phyloP scores from a whole-genome alignment of 2,113 vertebrate species.

The Montifringilla adamsi region DNA sequence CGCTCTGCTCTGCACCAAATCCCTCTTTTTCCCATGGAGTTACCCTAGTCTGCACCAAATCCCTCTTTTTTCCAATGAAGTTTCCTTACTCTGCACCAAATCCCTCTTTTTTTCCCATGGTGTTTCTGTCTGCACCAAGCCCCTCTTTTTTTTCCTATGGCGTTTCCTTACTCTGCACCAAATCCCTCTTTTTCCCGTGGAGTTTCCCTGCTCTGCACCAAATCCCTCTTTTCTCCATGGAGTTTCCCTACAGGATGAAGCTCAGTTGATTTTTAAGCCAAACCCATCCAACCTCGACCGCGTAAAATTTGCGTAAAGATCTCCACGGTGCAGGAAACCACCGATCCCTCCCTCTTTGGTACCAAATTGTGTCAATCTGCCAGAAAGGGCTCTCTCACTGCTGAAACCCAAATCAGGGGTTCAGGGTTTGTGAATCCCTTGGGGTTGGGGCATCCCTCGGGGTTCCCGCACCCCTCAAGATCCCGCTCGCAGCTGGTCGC shows the following conservation, averaged over 20 bases:
- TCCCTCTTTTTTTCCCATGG: accelerated
- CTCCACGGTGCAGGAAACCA: accelerated
- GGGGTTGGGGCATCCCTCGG: neutral
- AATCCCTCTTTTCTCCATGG: neutral
- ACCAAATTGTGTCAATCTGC: accelerated
- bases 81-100: neutral
- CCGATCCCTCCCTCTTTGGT: neutral
- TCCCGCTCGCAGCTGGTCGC: neutral
- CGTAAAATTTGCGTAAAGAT: accelerated
- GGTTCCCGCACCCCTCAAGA: neutral
- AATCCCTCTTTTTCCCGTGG: accelerated
- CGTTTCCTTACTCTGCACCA: neutral
- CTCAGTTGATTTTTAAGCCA: neutral
- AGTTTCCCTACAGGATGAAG: neutral
- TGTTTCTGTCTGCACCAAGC: neutral
- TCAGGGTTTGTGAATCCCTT: neutral
- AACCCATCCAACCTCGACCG: neutral
- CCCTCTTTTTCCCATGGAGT: neutral
- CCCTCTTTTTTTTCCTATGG: too few relatives aligned
- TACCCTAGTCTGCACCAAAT: neutral
- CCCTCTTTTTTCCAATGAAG: too few relatives aligned
- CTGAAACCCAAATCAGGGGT: neutral
- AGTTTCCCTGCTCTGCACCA: neutral
- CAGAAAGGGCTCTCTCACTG: accelerated
- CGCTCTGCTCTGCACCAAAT: neutral